Base-by-base conservation (phyloP, 2,888 invertebrate genomes). In the Geotrupes spiniger region DNA sequence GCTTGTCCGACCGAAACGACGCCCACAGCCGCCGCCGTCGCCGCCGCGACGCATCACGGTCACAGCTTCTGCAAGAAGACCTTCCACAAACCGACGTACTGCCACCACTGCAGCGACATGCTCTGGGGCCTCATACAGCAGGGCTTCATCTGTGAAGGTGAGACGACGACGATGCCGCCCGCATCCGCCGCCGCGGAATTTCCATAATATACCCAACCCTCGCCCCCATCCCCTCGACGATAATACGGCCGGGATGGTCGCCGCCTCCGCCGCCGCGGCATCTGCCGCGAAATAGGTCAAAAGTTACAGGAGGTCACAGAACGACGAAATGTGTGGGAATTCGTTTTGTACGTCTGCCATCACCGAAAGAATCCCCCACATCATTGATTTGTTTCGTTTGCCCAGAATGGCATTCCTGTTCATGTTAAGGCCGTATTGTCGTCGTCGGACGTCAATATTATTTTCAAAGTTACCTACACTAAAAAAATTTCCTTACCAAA, bases 51-150 rank as follows among this genome's bases (percentile, higher is more conserved):
- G 21, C 21, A 26, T 73, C 77, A 89, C 80, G 93, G 93, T 74
- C 99, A 99, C 85, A 93, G 90, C 84, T 99, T 99, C 87, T 88
- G 88, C 79, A 98, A 97, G 89, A 98, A 97, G 83, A 97, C 96
- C 79, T 99, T 98, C 85, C 98, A 98, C 83, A 97, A 97, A 84
- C 98, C 97, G 76, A 95, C 96, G 71, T 97, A 97, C 83, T 99
- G 99, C 83, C 98, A 99, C 82, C 96, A 97, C 82, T 99, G 99
- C 84, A 94, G 96, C 76, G 99, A 99, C 79, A 89, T 97, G 85
- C 87, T 99, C 73, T 99, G 99, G 99, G 97, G 98, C 76, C 87
- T 98, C 80, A 94, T 98, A 76, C 95, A 96, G 78, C 97, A 97
- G 82, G 99, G 98, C 79, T 96, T 92, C 83, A 92, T 94, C 76